These are phyloP conservation scores for Oopsacas minuta DNA, from an alignment of 37 sponge, comb jelly and placozoan species.

Conservation along the genomic window DNA sequence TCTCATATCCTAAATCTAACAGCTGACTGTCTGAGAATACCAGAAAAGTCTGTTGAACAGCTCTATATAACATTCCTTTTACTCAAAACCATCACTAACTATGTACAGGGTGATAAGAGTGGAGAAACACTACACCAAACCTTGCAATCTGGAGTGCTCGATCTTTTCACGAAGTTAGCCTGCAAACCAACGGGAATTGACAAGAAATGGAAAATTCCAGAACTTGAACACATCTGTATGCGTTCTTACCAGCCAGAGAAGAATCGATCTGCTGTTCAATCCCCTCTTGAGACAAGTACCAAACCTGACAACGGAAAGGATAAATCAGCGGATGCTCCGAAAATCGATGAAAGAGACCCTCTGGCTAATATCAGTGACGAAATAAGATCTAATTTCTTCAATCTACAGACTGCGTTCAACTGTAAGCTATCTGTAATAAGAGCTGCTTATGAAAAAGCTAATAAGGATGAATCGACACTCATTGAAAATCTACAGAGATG, in stretches of 20 bases:
- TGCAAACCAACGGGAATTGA: not conserved
- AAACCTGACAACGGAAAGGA: not conserved
- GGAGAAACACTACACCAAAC: not conserved
- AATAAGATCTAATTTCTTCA: not conserved
- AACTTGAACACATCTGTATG: not conserved
- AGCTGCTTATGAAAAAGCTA: constrained; percentile 47
- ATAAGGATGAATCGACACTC: not conserved
- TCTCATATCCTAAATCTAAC: not conserved
- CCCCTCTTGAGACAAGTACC: not conserved
- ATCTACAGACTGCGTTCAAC: constrained; percentile 51
- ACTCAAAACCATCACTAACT: not conserved
- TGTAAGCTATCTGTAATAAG: constrained; percentile 46
- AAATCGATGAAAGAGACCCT: not conserved
- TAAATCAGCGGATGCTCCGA: not conserved
- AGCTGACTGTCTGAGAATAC: not conserved
- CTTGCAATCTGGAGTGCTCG: not conserved
- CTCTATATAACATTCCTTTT: not conserved
- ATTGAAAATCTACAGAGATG: constrained; percentile 8
- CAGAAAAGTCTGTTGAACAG: not conserved
- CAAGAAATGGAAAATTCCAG: not conserved
- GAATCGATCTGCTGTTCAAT: not conserved
- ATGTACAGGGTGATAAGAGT: constrained; percentile 7
- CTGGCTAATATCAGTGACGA: not conserved
- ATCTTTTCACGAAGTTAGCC: not conserved
- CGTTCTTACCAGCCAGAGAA: not conserved